Conservation (phyloP, 1,140 invertebrate genomes). For the Coelopa frigida region DNA sequence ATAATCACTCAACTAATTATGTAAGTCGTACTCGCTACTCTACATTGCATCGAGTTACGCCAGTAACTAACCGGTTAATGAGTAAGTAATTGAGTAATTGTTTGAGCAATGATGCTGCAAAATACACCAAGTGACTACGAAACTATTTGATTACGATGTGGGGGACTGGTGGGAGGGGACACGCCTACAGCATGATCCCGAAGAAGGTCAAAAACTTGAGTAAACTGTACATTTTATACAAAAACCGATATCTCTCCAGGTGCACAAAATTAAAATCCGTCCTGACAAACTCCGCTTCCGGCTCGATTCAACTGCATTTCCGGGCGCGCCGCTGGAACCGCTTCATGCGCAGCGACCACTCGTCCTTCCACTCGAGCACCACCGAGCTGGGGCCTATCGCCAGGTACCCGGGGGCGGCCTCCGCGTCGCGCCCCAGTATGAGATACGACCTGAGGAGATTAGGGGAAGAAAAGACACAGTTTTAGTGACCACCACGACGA, state of each 20-base stretch:
- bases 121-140: too few relatives aligned
- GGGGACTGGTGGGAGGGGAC: too few relatives aligned
- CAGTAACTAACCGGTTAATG: too few relatives aligned
- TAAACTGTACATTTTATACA: slow-evolving; percentile 46
- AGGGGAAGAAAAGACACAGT: slow-evolving; percentile 24
- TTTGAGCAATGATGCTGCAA: too few relatives aligned
- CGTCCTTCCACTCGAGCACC: slow-evolving; percentile 87
- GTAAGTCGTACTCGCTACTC: too few relatives aligned
- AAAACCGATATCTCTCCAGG: slow-evolving; percentile 44
- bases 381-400: slow-evolving; percentile 79
- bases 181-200: slow-evolving; percentile 39
- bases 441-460: slow-evolving; percentile 65
- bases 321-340: slow-evolving; percentile 73
- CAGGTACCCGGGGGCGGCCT: slow-evolving; percentile 60
- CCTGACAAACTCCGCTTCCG: slow-evolving; percentile 45
- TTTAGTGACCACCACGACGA: not conserved
- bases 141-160: too few relatives aligned
- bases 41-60: too few relatives aligned
- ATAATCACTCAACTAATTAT: too few relatives aligned
- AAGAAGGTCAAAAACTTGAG: slow-evolving; percentile 44
- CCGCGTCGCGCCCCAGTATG: slow-evolving; percentile 77
- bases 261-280: slow-evolving; percentile 45
- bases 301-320: slow-evolving; percentile 51
- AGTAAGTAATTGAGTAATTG: too few relatives aligned
- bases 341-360: slow-evolving; percentile 87